Evolutionary conservation across 2,113 vertebrate species (phyloP).

Genomic region (Vanacampus margaritifer): DNA sequence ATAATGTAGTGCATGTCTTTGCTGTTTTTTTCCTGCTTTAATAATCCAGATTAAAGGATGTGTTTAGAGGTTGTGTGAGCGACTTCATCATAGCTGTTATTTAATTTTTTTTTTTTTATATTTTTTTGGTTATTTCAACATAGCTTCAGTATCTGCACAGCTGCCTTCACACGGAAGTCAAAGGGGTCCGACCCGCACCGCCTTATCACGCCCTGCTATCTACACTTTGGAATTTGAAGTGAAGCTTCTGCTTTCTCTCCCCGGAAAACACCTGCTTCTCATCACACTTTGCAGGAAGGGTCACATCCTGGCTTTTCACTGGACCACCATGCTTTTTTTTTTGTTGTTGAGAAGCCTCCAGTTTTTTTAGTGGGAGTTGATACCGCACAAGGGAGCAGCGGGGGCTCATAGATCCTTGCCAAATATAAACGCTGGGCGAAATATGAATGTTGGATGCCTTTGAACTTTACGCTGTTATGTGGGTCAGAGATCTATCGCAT

Average conservation of each 20-base stretch:
- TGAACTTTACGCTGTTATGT: constrained; percentile 69
- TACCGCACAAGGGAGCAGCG: too few species aligned
- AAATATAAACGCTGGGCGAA: constrained; percentile 36
- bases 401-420: not conserved
- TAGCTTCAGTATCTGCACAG: constrained; percentile 39
- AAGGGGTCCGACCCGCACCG: constrained; percentile 34
- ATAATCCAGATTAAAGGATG: constrained; percentile 45
- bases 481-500: constrained; percentile 72
- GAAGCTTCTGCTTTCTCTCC: constrained; percentile 41
- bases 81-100: constrained; percentile 57
- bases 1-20: constrained; percentile 31
- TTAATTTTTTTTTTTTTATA: constrained; percentile 25
- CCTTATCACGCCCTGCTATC: constrained; percentile 55
- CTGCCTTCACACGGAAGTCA: constrained; percentile 43
- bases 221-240: constrained; percentile 44
- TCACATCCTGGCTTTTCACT: constrained; percentile 36
- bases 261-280: constrained; percentile 64
- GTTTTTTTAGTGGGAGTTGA: not conserved
- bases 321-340: not conserved
- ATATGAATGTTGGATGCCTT: constrained; percentile 59
- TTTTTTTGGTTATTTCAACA: constrained; percentile 21
- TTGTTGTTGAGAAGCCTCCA: not conserved
- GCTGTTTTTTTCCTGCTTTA: constrained; percentile 25
- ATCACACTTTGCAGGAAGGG: constrained; percentile 53
- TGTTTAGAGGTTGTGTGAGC: constrained; percentile 10